These are phyloP conservation scores for Uromys caudimaculatus DNA, from an alignment of 2,797 vertebrate species.

Conservation along the genomic window DNA sequence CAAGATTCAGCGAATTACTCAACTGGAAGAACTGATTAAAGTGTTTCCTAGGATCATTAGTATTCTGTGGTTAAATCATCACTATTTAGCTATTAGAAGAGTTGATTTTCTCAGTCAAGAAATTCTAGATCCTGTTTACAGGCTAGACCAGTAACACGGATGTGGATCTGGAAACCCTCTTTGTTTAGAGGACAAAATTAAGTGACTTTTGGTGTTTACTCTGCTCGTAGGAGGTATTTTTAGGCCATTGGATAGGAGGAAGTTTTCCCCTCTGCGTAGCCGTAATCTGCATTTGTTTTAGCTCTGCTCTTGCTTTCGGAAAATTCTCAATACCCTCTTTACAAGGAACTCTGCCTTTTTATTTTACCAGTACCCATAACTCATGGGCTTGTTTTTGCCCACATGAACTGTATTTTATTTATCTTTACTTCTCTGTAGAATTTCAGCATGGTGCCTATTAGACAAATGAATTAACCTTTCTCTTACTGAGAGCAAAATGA, in stretches of 20 bases:
- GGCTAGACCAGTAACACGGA: background rate
- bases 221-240: background rate
- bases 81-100: background rate
- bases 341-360: background rate
- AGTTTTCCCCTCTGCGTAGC: background rate
- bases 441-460: background rate
- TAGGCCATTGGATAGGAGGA: background rate
- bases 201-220: background rate
- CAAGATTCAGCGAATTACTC: conserved; percentile 14
- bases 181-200: conserved; percentile 11
- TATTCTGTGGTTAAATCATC: background rate
- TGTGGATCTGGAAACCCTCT: background rate
- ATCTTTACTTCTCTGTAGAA: background rate
- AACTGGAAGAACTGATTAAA: conserved; percentile 25
- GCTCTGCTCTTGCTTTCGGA: background rate
- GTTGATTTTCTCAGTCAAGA: background rate
- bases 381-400: background rate
- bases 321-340: conserved; percentile 2
- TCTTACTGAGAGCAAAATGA: conserved; percentile 40
- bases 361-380: background rate
- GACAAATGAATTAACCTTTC: background rate
- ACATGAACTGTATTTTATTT: background rate
- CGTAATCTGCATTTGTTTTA: background rate
- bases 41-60: background rate
- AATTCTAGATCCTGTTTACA: background rate